Evolutionary conservation across 1,140 invertebrate species (phyloP).

Genomic region (Cotesia typhae): DNA sequence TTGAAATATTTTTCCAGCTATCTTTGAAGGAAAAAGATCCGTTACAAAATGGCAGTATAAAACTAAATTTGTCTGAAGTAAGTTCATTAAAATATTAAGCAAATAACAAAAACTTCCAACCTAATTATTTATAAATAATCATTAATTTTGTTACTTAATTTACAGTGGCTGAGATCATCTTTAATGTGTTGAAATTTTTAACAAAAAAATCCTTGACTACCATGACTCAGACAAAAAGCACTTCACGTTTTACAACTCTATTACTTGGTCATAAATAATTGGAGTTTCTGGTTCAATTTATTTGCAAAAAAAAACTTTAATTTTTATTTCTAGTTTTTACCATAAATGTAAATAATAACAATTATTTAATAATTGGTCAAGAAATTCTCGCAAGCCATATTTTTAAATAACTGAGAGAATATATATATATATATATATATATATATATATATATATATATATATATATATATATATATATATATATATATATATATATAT

Average conservation of each 20-base stretch:
- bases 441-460: constrained; percentile 21
- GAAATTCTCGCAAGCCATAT: constrained; percentile 33
- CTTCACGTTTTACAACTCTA: no score
- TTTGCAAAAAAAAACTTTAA: not conserved
- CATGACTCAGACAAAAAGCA: not conserved
- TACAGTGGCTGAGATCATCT: constrained; percentile 82
- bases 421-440: constrained; percentile 32
- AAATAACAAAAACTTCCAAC: constrained; percentile 39
- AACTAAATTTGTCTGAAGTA: constrained; percentile 82
- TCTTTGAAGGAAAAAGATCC: constrained; percentile 86
- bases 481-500: constrained; percentile 34
- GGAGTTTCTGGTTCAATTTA: no score
- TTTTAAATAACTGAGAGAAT: constrained; percentile 40
- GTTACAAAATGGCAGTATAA: constrained; percentile 82
- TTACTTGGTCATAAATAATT: no score
- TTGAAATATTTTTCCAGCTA: constrained; percentile 66
- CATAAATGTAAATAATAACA: constrained; percentile 19
- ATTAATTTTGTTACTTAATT: constrained; percentile 53
- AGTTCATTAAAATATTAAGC: constrained; percentile 30
- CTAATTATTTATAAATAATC: constrained; percentile 48
- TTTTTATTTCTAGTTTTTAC: not conserved
- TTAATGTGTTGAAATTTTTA: constrained; percentile 71
- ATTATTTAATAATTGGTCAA: not conserved
- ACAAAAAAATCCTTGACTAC: constrained; percentile 22
- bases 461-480: constrained; percentile 18